Conservation (phyloP, 2,888 invertebrate genomes). For the Eubasilissa splendida region DNA sequence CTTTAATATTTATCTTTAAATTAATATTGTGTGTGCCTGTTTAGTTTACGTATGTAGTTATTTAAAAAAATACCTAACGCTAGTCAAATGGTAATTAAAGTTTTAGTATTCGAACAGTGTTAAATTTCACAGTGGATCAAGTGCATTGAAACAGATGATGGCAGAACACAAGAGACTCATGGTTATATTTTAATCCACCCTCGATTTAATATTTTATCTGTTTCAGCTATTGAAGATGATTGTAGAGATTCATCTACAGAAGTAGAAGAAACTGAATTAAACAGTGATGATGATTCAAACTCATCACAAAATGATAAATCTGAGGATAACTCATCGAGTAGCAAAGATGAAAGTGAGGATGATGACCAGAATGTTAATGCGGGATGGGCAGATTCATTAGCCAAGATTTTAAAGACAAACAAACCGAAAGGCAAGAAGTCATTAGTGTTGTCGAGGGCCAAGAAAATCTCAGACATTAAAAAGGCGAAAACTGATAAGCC, state of each 20-base stretch:
- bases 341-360: conserved; percentile 9
- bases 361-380: conserved; percentile 55
- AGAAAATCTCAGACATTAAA: conserved; percentile 76
- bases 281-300: conserved; percentile 8
- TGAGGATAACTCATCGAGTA: conserved; percentile 61
- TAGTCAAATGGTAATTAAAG: too few relatives aligned
- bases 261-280: conserved; percentile 51
- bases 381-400: conserved; percentile 88
- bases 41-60: too few relatives aligned
- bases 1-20: neutral
- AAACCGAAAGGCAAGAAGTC: conserved; percentile 84
- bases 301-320: conserved; percentile 61
- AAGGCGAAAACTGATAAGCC: conserved; percentile 68
- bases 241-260: conserved; percentile 59
- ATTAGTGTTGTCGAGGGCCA: conserved; percentile 85
- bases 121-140: too few relatives aligned
- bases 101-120: too few relatives aligned
- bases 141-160: too few relatives aligned
- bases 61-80: too few relatives aligned
- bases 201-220: too few relatives aligned
- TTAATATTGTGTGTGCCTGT: too few relatives aligned
- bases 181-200: too few relatives aligned
- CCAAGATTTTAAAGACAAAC: conserved; percentile 82
- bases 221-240: conserved; percentile 57
- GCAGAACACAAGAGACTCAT: too few relatives aligned